Evolutionary conservation across 2,888 invertebrate genomes (phyloP), one percentile per base, ranked within the genome.

Genomic region (Isoperla grammatica): DNA sequence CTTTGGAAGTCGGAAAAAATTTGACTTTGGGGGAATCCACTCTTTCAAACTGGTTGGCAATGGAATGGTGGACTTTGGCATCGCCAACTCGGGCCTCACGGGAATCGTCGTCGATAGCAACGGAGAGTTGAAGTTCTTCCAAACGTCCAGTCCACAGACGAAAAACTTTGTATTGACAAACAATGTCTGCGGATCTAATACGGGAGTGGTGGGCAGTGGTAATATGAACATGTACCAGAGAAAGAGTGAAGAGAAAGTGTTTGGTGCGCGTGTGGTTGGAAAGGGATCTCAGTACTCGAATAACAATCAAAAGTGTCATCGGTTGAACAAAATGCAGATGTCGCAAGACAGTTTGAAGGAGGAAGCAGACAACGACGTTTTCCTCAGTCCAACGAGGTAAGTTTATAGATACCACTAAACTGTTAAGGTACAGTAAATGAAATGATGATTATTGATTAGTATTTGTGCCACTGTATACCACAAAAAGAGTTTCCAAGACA

Each of bases 321-420:
- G 64, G 68, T 71, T 71, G 5, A 45, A 17, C 67, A 75, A 70
- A 61, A 63, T 66, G n/a, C 70, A 72, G 65, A 63, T 67, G 20
- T 65, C 68, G 22, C 65, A 70, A 15, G 72, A 72, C 60, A 72
- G 72, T 65, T 66, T 78, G 50, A 86, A 85, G 62, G 81, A 84
- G 65, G 87, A 87, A 65, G 77, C 74, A 12, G 75, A 83, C 56
- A 85, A 87, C 66, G 88, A 89, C 66, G 85, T 89, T 39, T 89
- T 91, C 71, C 79, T 90, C 64, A 88, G 87, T 75, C 90, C 90
- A 1, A 83, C 78, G 48, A 68, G 68, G 68, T 69, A 57, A 59
- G 59, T 50, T 59, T 39, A 13, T 13, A n/a, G 9, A n/a, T n/a
- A n/a, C n/a, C n/a, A n/a, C n/a, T n/a, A n/a, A n/a, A n/a, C n/a